Evolutionary conservation across 1,140 invertebrate genomes (phyloP).

Genomic region (Polypedilum pembai): DNA sequence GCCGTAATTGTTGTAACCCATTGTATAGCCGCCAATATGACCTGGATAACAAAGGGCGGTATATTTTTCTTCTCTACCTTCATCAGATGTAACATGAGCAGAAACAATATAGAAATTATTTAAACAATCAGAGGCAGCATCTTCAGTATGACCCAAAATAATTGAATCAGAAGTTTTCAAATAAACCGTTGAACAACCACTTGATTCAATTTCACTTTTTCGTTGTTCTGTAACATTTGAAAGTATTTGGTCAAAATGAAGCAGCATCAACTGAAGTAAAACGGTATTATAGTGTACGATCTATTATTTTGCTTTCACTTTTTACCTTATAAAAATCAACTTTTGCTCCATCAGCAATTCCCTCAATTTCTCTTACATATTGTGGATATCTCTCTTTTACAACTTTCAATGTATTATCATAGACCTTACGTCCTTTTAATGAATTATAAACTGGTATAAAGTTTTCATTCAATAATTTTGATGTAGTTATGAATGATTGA

Average conservation of each 20-base stretch:
- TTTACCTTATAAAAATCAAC: constrained; percentile 65
- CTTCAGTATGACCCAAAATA: constrained; percentile 70
- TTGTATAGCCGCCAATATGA: constrained; percentile 71
- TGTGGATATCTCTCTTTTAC: constrained; percentile 60
- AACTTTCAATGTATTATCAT: constrained; percentile 57
- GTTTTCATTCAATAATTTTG: constrained; percentile 51
- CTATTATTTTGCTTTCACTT: not conserved
- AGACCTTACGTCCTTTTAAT: constrained; percentile 51
- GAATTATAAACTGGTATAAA: constrained; percentile 60
- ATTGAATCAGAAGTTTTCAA: constrained; percentile 53
- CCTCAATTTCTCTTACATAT: constrained; percentile 66
- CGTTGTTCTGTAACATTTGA: constrained; percentile 49
- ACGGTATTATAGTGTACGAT: not conserved
- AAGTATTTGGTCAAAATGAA: constrained; percentile 74
- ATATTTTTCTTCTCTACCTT: constrained; percentile 60
- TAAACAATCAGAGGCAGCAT: constrained; percentile 59
- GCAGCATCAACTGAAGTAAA: constrained; percentile 64
- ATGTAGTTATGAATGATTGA: constrained; percentile 52
- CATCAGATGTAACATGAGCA: constrained; percentile 56
- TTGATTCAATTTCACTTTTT: constrained; percentile 40
- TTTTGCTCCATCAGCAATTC: constrained; percentile 64
- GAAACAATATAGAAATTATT: constrained; percentile 69
- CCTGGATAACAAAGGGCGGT: constrained; percentile 71
- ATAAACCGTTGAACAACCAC: constrained; percentile 69
- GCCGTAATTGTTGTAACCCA: constrained; percentile 71